Base-by-base conservation (phyloP, 1,140 invertebrate genomes). In the Drosophila nasuta region DNA sequence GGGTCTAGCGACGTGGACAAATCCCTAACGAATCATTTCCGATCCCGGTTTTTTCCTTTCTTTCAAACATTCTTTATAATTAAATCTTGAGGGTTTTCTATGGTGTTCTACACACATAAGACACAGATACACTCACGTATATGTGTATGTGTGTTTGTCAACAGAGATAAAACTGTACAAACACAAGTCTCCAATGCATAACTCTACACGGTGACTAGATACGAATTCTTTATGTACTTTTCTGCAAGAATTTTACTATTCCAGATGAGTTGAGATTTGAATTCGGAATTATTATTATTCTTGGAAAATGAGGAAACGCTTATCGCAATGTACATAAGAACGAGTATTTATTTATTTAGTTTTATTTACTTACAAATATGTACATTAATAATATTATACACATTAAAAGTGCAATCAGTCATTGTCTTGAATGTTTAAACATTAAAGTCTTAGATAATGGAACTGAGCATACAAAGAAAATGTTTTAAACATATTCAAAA, bases 21-120 rank as follows among this genome's bases (percentile, higher is more conserved):
- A 45, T 59, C 15, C 17, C 58, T 52, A 57, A 63, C 51, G 57
- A 63, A 56, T 11, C 43, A 64, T 75, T 75, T 75, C 73, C 73
- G 66, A 75, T 54, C 33, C 30, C 1, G 3, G n/a, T 56, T 45
- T 69, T 25, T 25, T 25, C 20, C 20, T 25, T 25, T 25, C n/a
- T 1, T 58, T 45, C 5, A 58, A 41, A 25, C 38, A 20, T 58
- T 41, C 56, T 33, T 43, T 7, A 11, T 43, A 43, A 56, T 56
- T 56, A 56, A 56, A 56, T 56, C n/a, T 43, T 43, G 41, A 43
- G 41, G 41, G 11, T n/a, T 38, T 8, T 33, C 7, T 8, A 6
- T 8, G 33, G 33, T 33, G 33, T 38, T 38, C 35, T 38, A 56
- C 13, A 30, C 43, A 48, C 38, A 20, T 56, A 6, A 7, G 11